Evolutionary conservation across 2,888 invertebrate genomes (phyloP), one percentile per base, ranked within the genome.

Genomic region (Augochlorella aurata): DNA sequence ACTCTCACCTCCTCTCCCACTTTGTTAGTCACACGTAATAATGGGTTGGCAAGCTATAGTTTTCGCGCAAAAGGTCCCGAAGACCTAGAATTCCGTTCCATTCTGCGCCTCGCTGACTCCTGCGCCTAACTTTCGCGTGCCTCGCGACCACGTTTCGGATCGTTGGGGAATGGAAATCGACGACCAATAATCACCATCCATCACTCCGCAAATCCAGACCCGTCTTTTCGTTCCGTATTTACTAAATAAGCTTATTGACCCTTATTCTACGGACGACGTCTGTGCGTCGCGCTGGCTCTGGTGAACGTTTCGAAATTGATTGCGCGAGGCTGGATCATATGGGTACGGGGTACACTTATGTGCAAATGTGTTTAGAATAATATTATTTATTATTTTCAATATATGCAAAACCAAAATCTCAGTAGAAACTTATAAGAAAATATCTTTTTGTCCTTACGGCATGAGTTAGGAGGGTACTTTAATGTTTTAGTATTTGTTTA

Each of bases 1-100:
- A n/a, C 38, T 74, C 44, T 49, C 66, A 29, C 44, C 24, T 61
- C 50, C 67, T 49, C 63, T 52, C 49, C 50, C 68, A 47, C 58
- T 76, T 38, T 44, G 77, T 81, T 69, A 69, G 54, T 70, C 69
- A 29, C 78, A 52, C 45, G 70, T 81, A 81, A 81, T 81, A 81
- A 74, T 81, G 74, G 78, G 50, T 70, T 74, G 47, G 58, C 65
- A 44, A 70, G 24, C 61, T 74, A 81, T 71, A 78, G 65, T 67
- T 74, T 71, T 67, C 78, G 70, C 74, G 58, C 70, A 78, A 70
- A 71, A 74, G 70, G 24, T 58, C 10, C 66, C 18, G n/a, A 50
- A 52, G 73, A 73, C 18, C 29, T 63, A 69, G 70, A 49, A 81
- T 74, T 78, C 78, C 74, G 74, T 81, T 73, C 70, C 54, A 66